Evolutionary conservation across 1,140 invertebrate genomes (phyloP).

Genomic region (Eupeodes corollae): DNA sequence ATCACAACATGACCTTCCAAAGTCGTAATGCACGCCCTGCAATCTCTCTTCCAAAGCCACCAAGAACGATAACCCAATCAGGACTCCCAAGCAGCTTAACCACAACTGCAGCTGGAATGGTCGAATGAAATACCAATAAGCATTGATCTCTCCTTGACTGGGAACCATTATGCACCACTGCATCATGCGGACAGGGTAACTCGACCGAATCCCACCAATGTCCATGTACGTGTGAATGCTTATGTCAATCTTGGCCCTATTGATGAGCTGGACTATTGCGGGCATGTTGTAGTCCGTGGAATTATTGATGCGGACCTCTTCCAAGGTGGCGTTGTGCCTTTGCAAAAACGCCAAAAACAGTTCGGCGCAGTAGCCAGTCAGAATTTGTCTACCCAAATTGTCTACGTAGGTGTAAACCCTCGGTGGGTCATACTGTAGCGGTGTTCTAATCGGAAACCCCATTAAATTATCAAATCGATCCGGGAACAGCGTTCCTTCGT

Average conservation of each 20-base stretch:
- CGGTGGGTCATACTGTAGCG: constrained; percentile 7
- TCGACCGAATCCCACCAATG: background rate
- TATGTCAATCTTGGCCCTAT: constrained; percentile 2
- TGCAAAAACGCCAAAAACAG: constrained; percentile 1
- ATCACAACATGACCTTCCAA: background rate
- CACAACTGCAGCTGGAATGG: constrained; percentile 5
- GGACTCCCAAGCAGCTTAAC: background rate
- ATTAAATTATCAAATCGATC: constrained; percentile 6
- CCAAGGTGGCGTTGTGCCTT: constrained; percentile 4
- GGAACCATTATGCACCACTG: constrained; percentile 5
- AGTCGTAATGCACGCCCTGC: background rate
- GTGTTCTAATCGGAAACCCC: constrained; percentile 1
- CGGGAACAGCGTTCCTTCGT: background rate
- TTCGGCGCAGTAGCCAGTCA: constrained; percentile 3
- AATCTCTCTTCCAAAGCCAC: too few relatives aligned
- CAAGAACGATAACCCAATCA: too few relatives aligned
- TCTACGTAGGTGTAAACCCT: background rate
- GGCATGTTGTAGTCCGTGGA: constrained; percentile 2
- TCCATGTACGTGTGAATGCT: constrained; percentile 5
- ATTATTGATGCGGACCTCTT: background rate
- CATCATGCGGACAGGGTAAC: constrained; percentile 7
- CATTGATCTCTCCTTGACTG: constrained; percentile 1
- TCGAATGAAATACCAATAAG: constrained; percentile 5
- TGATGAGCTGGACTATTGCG: constrained; percentile 1
- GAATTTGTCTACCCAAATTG: background rate